These are phyloP conservation scores for Alauda arvensis DNA, from an alignment of 2,797 vertebrate species.

Conservation along the genomic window DNA sequence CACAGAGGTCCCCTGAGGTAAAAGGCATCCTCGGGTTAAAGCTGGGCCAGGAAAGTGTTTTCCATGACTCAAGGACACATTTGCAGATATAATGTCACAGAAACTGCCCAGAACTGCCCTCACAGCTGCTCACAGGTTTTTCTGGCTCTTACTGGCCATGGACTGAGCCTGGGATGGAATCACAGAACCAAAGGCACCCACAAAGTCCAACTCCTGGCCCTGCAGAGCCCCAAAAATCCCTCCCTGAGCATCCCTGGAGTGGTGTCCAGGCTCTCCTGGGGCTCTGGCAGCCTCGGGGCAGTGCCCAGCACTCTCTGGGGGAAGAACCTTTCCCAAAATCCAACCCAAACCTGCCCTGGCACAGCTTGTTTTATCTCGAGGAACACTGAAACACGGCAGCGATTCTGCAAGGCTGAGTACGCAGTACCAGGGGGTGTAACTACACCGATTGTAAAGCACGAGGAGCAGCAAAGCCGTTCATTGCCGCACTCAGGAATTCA, in stretches of 20 bases:
- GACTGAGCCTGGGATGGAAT: background rate
- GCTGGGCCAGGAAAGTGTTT: background rate
- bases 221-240: background rate
- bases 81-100: background rate
- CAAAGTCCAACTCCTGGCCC: background rate
- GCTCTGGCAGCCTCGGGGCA: background rate
- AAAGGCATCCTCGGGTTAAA: slow-evolving; percentile 22
- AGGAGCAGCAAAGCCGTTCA: background rate
- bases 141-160: background rate
- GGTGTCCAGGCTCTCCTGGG: rapidly evolving
- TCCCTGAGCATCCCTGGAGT: background rate
- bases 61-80: background rate
- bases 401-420: background rate
- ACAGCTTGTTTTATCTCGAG: background rate
- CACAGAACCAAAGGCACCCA: background rate
- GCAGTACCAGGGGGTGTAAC: background rate
- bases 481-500: background rate
- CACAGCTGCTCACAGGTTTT: background rate
- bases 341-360: rapidly evolving
- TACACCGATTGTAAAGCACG: rapidly evolving
- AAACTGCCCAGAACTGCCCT: background rate
- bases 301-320: background rate
- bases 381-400: background rate
- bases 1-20: background rate
- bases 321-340: background rate